phyloP scores from a whole-genome alignment of 2,113 vertebrate genomes.

The Furnarius figulus region DNA sequence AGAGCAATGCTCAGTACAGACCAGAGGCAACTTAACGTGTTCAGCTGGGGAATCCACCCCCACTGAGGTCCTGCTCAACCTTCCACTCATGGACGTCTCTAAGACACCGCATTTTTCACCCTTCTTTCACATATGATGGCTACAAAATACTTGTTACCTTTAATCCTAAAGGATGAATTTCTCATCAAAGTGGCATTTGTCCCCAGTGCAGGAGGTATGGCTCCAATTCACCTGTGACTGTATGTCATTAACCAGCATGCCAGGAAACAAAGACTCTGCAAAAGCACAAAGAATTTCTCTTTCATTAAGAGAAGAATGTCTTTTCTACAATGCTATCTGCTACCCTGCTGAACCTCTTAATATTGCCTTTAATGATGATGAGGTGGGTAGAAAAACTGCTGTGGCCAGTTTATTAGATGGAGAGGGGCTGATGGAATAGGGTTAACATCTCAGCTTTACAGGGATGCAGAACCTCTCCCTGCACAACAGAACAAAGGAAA shows the following conservation, averaged over 20 bases:
- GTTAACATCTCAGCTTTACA: not conserved
- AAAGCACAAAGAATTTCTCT: not conserved
- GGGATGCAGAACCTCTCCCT: not conserved
- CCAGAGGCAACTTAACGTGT: not conserved
- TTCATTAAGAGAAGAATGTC: not conserved
- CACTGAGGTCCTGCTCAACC: not conserved
- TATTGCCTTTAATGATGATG: not conserved
- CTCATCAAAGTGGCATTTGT: not conserved
- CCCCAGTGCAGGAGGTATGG: accelerated
- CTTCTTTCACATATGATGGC: not conserved
- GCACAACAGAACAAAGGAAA: not conserved
- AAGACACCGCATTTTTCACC: not conserved
- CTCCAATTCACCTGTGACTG: not conserved
- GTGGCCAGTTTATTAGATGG: not conserved
- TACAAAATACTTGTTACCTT: not conserved
- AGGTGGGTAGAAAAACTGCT: not conserved
- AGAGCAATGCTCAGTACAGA: not conserved
- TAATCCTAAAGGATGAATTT: not conserved
- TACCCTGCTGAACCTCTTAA: not conserved
- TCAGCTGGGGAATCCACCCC: not conserved
- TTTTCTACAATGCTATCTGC: not conserved
- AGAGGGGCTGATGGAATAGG: not conserved
- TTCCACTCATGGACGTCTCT: not conserved
- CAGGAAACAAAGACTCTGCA: not conserved
- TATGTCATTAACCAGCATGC: not conserved